Conservation (phyloP, 2,797 vertebrate genomes). For the Coluber constrictor region DNA sequence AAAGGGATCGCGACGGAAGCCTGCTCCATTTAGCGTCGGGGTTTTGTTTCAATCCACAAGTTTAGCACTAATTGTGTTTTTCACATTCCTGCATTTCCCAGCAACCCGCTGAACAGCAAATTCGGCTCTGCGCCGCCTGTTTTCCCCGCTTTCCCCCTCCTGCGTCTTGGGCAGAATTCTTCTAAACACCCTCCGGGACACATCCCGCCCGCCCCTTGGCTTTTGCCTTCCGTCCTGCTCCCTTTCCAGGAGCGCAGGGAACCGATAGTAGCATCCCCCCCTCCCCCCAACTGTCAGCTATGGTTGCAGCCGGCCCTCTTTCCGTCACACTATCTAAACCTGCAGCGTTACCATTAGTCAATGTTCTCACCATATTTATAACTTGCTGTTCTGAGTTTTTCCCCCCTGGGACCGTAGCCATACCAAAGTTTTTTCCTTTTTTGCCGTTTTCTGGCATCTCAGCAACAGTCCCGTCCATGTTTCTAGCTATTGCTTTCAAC, state of each 20-base stretch:
- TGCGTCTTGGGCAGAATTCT: background rate
- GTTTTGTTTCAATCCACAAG: background rate
- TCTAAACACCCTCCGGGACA: background rate
- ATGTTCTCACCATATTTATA: background rate
- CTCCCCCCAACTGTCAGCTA: background rate
- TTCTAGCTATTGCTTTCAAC: background rate
- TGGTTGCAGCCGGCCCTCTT: background rate
- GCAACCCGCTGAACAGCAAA: background rate
- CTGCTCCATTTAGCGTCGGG: background rate
- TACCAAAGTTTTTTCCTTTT: background rate
- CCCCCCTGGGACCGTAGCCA: background rate
- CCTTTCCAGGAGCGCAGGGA: background rate
- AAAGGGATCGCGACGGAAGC: background rate
- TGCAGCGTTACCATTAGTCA: background rate
- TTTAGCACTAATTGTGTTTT: background rate
- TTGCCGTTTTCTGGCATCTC: background rate
- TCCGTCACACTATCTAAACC: background rate
- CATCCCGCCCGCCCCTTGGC: background rate
- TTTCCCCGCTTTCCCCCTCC: background rate
- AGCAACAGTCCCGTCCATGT: background rate
- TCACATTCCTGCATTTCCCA: background rate
- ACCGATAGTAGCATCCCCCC: rapidly evolving
- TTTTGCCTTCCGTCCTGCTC: background rate
- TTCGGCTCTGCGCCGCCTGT: background rate
- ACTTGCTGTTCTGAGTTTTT: background rate